Conservation (phyloP, 2,888 invertebrate species). For the Eristalis pertinax region DNA sequence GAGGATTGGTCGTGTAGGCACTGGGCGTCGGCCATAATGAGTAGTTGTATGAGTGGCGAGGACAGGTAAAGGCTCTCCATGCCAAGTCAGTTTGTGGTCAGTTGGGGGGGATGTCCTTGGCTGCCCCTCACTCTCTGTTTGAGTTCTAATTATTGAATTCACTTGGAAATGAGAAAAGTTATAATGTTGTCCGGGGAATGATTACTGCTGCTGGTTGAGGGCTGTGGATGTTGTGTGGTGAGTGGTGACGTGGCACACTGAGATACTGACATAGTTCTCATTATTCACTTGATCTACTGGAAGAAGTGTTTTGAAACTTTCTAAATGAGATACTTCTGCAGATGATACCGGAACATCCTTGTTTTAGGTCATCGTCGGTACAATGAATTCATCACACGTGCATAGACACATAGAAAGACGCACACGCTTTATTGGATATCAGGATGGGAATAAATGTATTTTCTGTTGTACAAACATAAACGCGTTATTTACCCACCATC, state of each 20-base stretch:
- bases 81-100: slow-evolving; percentile 44
- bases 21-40: background rate
- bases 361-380: background rate
- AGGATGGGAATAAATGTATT: too few species aligned
- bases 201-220: slow-evolving; percentile 42
- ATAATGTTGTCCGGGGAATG: slow-evolving; percentile 56
- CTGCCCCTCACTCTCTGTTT: slow-evolving; percentile 21
- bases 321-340: background rate
- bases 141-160: slow-evolving; percentile 67
- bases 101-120: too few species aligned
- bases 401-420: background rate
- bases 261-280: slow-evolving; percentile 34
- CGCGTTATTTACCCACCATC: too few species aligned
- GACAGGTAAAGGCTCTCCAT: background rate
- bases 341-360: background rate
- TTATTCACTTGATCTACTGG: slow-evolving; percentile 35
- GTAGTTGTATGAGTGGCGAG: background rate
- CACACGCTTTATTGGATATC: too few species aligned
- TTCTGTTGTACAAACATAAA: too few species aligned
- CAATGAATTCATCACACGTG: background rate
- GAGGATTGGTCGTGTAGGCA: slow-evolving; percentile 34
- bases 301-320: slow-evolving; percentile 11
- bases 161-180: slow-evolving; percentile 68
- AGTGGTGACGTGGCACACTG: slow-evolving; percentile 8
- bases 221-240: background rate